Base-by-base conservation (phyloP, 2,797 vertebrate species). In the Psittacula derbiana region DNA sequence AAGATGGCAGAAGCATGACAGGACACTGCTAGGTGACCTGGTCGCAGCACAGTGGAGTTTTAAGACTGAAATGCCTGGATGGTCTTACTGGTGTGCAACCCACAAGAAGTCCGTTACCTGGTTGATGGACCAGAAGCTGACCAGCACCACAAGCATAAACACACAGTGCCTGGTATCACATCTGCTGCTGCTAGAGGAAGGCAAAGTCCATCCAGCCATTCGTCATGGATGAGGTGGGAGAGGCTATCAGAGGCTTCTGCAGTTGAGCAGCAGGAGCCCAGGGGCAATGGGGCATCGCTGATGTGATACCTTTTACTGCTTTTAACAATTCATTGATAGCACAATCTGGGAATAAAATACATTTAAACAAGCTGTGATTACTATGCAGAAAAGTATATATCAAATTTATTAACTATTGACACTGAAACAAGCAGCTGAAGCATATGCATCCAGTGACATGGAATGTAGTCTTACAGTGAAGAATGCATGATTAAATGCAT, bases 161-260 rank as follows among this genome's bases (percentile, higher is more conserved):
- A 19, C 12, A 1, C 0, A 1, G 31, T 49, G 65, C 65, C 31
- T 4, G 2, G 23, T 11, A 1, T n/a, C 41, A 3, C 44, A 2
- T 9, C 31, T 38, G 57, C 52, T 65, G 25, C 10, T 47, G 52
- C 8, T 4, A 7, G 71, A 60, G 16, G 21, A 15, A 11, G 52
- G 52, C 28, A 7, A 67, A 57, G n/a, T 16, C 24, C 85, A 50
- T 11, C 24, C 79, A 50, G 19, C 8, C 20, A 2, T 14, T 55
- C n/a, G 1, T 23, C 5, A 0, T 2, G 46, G 44, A 4, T 11
- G 44, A 40, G 73, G 43, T 3, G 10, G 2, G 40, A 30, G 61
- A 27, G 25, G 62, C 52, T 16, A 53, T 11, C 44, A 31, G 2
- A 6, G 43, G 69, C 61, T 36, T 20, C 69, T 69, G 30, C 43